Evolutionary conservation across 2,113 vertebrate species (phyloP).

Genomic region (Heliornis fulica): DNA sequence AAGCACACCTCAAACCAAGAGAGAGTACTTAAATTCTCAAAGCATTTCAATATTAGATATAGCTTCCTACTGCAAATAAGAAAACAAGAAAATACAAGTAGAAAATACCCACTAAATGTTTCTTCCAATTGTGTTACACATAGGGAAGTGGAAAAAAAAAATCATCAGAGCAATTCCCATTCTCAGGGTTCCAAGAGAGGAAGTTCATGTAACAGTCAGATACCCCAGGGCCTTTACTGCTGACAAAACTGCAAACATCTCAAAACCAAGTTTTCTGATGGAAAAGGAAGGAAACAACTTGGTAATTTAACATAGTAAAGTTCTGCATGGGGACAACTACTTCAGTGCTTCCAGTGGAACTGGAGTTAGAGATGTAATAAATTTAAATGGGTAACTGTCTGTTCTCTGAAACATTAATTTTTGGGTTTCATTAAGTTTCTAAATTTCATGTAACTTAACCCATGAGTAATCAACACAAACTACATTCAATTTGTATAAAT

Average conservation of each 20-base stretch:
- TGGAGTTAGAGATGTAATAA: not conserved
- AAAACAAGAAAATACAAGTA: not conserved
- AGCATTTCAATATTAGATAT: not conserved
- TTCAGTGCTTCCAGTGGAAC: not conserved
- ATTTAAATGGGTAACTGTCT: not conserved
- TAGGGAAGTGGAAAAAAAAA: not conserved
- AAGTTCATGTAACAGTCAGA: not conserved
- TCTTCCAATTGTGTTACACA: not conserved
- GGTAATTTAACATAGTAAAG: not conserved
- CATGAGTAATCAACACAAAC: not conserved
- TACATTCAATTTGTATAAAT: not conserved
- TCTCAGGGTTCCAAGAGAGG: not conserved
- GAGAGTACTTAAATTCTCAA: not conserved
- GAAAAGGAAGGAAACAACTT: not conserved
- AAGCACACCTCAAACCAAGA: not conserved
- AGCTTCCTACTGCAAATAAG: not conserved
- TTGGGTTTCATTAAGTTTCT: not conserved
- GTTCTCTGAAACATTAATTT: not conserved
- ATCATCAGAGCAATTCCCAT: no score
- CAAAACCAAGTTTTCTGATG: not conserved
- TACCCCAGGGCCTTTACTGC: not conserved
- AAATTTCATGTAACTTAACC: not conserved
- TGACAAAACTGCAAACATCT: not conserved
- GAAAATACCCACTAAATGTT: not conserved
- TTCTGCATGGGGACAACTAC: not conserved